phyloP scores from a whole-genome alignment of 53 echinoderm and acorn worm genomes.

The Arbacia lixula region DNA sequence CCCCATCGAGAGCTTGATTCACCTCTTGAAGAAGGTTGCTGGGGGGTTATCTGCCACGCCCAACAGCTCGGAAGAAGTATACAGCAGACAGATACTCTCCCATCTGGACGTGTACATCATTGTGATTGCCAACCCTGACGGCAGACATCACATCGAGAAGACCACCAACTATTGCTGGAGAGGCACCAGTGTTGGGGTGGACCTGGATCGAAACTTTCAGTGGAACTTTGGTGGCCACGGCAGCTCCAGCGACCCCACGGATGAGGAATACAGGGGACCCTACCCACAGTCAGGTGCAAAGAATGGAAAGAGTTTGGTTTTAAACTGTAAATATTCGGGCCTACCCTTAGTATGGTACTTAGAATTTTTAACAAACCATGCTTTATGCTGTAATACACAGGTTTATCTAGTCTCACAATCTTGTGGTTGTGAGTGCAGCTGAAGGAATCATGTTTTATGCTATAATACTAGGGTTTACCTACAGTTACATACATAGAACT shows the following conservation, averaged over 20 bases:
- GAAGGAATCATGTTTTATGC: too few species aligned
- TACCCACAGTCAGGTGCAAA: conserved; percentile 80
- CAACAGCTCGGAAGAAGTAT: conserved; percentile 60
- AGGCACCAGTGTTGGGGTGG: conserved; percentile 88
- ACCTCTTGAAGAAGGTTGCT: conserved; percentile 74
- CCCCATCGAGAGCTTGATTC: conserved; percentile 88
- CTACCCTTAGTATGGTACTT: too few species aligned
- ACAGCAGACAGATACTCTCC: conserved; percentile 63
- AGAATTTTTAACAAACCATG: too few species aligned
- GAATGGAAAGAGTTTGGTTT: too few species aligned
- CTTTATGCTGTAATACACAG: too few species aligned
- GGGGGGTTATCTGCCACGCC: conserved; percentile 64
- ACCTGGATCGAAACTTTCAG: conserved; percentile 91
- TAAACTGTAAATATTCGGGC: too few species aligned
- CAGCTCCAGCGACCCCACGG: conserved; percentile 84
- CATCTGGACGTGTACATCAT: conserved; percentile 80
- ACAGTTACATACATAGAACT: too few species aligned
- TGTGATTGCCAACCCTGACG: conserved; percentile 91
- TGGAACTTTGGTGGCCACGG: conserved; percentile 97
- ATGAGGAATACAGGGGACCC: conserved; percentile 92
- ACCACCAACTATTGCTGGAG: conserved; percentile 96
- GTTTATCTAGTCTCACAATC: too few species aligned
- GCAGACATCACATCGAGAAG: conserved; percentile 78
- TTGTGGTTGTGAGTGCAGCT: too few species aligned
- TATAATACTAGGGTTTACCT: too few species aligned